Percentiles rank a stretch among this genome's conserved stretches.
Conservation (phyloP, 2,113 vertebrate species). For the Perccottus glenii region DNA sequence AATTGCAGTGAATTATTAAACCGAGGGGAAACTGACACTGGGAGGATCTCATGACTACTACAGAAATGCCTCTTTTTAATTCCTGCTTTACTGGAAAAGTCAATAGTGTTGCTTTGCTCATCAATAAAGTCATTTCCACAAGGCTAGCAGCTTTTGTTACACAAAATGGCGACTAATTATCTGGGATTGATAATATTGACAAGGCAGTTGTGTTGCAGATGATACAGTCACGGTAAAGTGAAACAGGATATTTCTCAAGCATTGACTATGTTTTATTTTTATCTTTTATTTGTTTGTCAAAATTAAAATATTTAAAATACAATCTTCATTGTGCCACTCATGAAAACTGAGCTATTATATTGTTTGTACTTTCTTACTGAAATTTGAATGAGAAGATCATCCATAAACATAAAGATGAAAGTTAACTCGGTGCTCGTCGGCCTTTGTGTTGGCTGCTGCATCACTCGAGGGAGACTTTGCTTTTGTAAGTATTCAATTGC, state of each 20-base stretch:
- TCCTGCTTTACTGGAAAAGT: conserved; percentile 74
- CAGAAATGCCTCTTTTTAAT: conserved; percentile 60
- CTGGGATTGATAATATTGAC: conserved; percentile 72
- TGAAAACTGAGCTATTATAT: too few species aligned
- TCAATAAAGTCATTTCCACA: conserved; percentile 76
- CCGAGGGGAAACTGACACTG: conserved; percentile 51
- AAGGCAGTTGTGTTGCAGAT: conserved; percentile 53
- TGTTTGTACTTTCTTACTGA: background rate
- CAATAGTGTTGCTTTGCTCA: conserved; percentile 68
- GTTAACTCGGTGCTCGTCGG: background rate
- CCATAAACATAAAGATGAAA: too few species aligned
- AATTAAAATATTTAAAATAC: background rate
- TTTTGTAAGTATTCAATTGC: conserved; percentile 5
- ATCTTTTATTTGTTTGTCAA: background rate
- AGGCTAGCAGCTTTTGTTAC: conserved; percentile 63
- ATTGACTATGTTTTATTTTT: conserved; percentile 3
- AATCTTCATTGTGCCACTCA: background rate
- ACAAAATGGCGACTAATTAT: conserved; percentile 72
- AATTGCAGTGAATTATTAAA: conserved; percentile 37
- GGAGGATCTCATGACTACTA: conserved; percentile 47
- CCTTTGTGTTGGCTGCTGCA: conserved; percentile 11
- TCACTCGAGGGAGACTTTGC: conserved; percentile 6
- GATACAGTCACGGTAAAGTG: conserved; percentile 54
- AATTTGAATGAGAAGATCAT: background rate
- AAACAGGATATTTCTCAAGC: conserved; percentile 52